Evolutionary conservation across 2,113 vertebrate species (phyloP).

Genomic region (Crypturellus undulatus): DNA sequence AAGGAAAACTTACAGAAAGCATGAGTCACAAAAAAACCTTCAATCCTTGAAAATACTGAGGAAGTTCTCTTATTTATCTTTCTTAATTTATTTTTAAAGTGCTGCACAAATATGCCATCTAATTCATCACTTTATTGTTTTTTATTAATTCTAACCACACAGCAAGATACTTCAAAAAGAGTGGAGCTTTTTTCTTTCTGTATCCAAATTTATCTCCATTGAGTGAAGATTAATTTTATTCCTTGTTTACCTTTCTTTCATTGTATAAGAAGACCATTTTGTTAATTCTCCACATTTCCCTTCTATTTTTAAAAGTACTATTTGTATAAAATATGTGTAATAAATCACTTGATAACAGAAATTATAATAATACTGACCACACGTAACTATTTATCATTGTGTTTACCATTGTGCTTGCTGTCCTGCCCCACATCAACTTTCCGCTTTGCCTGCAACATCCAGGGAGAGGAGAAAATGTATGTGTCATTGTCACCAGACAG

Average conservation of each 20-base stretch:
- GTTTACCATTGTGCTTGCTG: background rate
- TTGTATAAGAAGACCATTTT: background rate
- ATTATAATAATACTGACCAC: constrained; percentile 2
- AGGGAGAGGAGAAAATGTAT: background rate
- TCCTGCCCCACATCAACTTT: background rate
- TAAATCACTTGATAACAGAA: constrained; percentile 26
- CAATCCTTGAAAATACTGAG: background rate
- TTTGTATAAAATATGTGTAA: background rate
- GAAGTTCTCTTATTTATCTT: background rate
- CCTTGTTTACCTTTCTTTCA: background rate
- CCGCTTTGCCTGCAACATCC: background rate
- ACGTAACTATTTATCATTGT: constrained; percentile 8
- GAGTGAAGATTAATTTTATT: background rate
- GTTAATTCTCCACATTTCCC: background rate
- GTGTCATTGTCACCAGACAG: background rate
- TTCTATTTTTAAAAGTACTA: background rate
- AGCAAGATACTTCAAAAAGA: background rate
- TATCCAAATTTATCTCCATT: background rate
- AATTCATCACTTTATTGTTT: background rate
- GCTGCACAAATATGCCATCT: background rate
- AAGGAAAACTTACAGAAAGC: background rate
- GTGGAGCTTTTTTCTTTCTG: background rate
- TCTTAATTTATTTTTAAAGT: background rate
- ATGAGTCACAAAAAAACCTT: background rate
- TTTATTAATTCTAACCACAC: background rate